These are phyloP conservation scores for Drosophila hydei DNA, from an alignment of 1,140 invertebrate genomes.

Conservation along the genomic window DNA sequence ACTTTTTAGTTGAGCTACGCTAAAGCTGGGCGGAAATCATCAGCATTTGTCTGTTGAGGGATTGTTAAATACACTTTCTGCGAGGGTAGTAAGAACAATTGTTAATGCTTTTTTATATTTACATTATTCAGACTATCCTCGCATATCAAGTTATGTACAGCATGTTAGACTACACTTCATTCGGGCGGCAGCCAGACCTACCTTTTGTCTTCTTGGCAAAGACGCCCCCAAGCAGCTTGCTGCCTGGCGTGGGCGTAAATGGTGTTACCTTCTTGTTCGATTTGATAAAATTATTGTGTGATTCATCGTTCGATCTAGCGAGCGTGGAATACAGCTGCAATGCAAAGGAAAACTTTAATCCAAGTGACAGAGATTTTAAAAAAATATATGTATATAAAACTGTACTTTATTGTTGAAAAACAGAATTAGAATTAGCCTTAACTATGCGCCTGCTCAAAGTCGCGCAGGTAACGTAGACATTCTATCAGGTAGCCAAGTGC, in stretches of 20 bases:
- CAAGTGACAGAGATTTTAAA: not conserved
- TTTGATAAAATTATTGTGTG: constrained; percentile 34
- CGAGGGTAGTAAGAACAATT: not conserved
- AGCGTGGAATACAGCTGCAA: constrained; percentile 67
- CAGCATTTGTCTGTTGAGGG: not conserved
- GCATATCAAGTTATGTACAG: constrained; percentile 27
- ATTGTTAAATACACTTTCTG: not conserved
- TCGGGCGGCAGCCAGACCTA: constrained; percentile 39
- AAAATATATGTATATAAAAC: constrained; percentile 2
- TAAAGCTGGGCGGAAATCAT: too few species aligned
- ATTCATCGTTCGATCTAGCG: constrained; percentile 43
- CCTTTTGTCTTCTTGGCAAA: constrained; percentile 80
- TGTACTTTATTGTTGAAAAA: constrained; percentile 30
- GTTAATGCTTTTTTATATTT: too few species aligned
- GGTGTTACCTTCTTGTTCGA: constrained; percentile 74
- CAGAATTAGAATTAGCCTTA: constrained; percentile 9
- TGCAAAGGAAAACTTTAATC: constrained; percentile 1
- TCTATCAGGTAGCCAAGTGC: constrained; percentile 65
- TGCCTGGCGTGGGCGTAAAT: constrained; percentile 77
- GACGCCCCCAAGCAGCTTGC: constrained; percentile 72
- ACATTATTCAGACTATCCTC: too few species aligned
- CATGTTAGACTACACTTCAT: not conserved
- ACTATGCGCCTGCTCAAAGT: constrained; percentile 37
- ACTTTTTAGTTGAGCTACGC: not conserved
- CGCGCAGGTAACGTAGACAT: constrained; percentile 63